Base-by-base conservation (phyloP, 64 coral and sea anemone genomes). In the Actinia equina region DNA sequence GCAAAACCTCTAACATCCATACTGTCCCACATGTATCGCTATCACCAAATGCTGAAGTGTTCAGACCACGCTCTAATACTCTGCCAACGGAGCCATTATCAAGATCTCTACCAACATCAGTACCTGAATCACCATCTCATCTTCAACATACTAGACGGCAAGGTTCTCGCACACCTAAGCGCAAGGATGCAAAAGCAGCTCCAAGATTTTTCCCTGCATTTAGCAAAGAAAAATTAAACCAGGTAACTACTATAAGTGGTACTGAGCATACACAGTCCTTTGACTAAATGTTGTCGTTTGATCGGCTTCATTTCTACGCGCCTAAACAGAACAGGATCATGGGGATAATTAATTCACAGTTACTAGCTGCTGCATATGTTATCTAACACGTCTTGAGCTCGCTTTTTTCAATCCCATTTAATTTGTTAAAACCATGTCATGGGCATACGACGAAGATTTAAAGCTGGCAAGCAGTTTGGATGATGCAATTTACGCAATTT, bases 151-250 rank as follows among this genome's bases (percentile, higher is more conserved):
- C 79, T 84, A 56, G 87, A 18, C 52, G 90, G 1, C 91, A 93
- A 86, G 97, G 97, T 2, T 95, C 97, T 49, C 85, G 93, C n/a
- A 99, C 97, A 26, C 97, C 97, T 7, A 99, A 99, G 61, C 81
- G 93, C 4, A 95, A 94, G 70, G 97, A 99, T 90, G 93, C 88
- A 19, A 89, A 99, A 53, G 91, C 90, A 60, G 97, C 97, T 30
- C 97, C 97, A 8, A 90, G 97, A 65, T 99, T 99, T 51, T 99
- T 90, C 82, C 97, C 97, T 70, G 94, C 94, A 79, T 88, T 99
- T 62, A 94, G 93, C 71, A 99, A 99, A 67, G 97, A 99, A 90
- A 88, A 92, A 85, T 45, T 70, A 44, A 82, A 92, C 41, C 86
- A 81, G 42, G 78, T 81, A 81, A 44, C 6, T 6, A 7, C 11